Base-by-base conservation (phyloP, 2,797 vertebrate species). In the Notoglanidium macrostoma region DNA sequence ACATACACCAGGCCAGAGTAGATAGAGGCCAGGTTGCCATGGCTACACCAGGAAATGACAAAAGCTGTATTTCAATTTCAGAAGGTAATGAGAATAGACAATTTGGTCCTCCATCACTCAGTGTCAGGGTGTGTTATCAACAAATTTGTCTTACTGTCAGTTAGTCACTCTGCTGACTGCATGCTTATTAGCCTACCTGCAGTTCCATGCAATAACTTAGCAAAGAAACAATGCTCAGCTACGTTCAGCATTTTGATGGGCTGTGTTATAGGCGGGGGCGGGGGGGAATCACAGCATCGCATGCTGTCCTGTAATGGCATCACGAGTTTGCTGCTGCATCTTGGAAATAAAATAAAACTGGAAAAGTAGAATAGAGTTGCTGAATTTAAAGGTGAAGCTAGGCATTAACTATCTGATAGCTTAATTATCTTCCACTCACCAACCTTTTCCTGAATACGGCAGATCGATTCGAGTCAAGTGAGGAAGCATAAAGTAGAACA, bases 11-110 rank as follows among this genome's bases (percentile, higher is more conserved):
- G 79, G 89, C 90, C 76, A 63, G 90, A 91, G 84, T 88, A 92
- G 88, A 80, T 85, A 83, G 85, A 89, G 86, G 87, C 90, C 90
- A 87, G 87, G 92, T 95, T 94, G 93, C 94, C 94, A 92, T 94
- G 94, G 95, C 93, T 94, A 96, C 93, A 88, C 92, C 87, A 94
- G 92, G 86, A 95, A 92, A 95, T 91, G 92, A 94, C 92, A 92
- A 93, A 92, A 94, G 94, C 93, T 94, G 93, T 93, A 96, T 95
- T 95, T 95, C 94, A 94, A 94, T 96, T 95, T 93, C 90, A 92
- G 92, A 94, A 95, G 94, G 94, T 96, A 96, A 95, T 92, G 91
- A 94, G 92, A 94, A 92, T 90, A 94, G 94, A 96, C 94, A 93
- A 92, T 91, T 93, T 94, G 91, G 90, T 90, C 92, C 89, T 92